These are phyloP conservation scores for Campoplex capitator DNA, from an alignment of 2,888 invertebrate species.

Conservation along the genomic window DNA sequence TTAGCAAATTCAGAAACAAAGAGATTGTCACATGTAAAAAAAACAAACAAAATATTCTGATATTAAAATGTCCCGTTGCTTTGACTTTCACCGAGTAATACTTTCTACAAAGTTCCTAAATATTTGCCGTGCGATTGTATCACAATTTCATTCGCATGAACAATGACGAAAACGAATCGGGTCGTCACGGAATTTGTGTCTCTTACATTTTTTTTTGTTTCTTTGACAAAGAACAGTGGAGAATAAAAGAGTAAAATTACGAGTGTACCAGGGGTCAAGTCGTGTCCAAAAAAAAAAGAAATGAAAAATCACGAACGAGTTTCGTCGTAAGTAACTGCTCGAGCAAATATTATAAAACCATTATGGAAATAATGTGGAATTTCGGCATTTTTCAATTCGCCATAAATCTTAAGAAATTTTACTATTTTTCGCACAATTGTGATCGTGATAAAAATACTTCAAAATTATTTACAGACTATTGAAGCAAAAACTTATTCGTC, in stretches of 20 bases:
- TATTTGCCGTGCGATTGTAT: background rate
- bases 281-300: background rate
- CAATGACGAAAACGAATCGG: conserved; percentile 4
- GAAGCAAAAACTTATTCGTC: background rate
- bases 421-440: background rate
- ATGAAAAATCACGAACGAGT: background rate
- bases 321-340: background rate
- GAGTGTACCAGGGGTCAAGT: background rate
- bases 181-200: conserved; percentile 1
- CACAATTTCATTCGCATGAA: conserved; percentile 8
- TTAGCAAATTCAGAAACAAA: background rate
- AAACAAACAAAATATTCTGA: background rate
- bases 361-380: background rate
- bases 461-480: background rate
- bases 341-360: background rate
- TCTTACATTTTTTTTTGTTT: background rate
- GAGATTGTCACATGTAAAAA: background rate
- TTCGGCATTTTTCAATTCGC: no score
- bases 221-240: background rate
- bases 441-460: background rate
- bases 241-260: background rate
- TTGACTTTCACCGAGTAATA: background rate
- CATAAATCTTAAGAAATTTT: background rate
- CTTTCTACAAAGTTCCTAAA: conserved; percentile 4
- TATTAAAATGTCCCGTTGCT: conserved; percentile 8